Base-by-base conservation (phyloP, 2,113 vertebrate species). In the Neomonachus schauinslandi region DNA sequence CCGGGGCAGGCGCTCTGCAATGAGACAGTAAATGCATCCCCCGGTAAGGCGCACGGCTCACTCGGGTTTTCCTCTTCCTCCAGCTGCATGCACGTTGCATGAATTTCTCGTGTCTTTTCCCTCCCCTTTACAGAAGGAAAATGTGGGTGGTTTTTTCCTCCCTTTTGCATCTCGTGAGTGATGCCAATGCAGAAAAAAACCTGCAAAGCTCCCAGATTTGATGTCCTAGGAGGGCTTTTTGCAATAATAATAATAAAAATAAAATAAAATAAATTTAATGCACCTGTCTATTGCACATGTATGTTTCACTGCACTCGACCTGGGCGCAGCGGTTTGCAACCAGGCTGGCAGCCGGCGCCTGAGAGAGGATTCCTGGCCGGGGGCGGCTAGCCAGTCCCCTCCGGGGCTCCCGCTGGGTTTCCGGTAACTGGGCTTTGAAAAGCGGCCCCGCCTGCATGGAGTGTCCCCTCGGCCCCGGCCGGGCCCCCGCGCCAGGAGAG, bases 21-120 rank as follows among this genome's bases (percentile, higher is more conserved):
- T 96, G 98, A 98, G 82, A 63, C 98, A 88, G 97, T 98, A 96
- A 97, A 97, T 98, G 97, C 96, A 98, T 80, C 98, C 98, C 98
- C 97, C 89, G 98, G 98, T 98, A 99, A 98, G 99, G 98, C 97
- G 97, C 97, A 59, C 91, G 89, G 81, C 97, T 95, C 96, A 57
- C 31, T 24, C 84, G 97, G 97, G 96, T 49, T 96, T 94, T 69
- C 95, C 87, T 96, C 91, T 69, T 89, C 87, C 95, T 97, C 65
- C 97, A 61, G 96, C 90, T 57, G 80, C 81, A 72, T 96, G 98
- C 98, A 95, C 77, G 46, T 91, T 95, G 98, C 98, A 92, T 77
- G 89, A 84, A 96, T 67, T 97, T 97, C 95, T 49, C 96, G 85
- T 96, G 96, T 59, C 95, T 94, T 96, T 97, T 95, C 76, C 97